Percentiles rank a stretch among this genome's conserved stretches.
Evolutionary conservation across 2,888 invertebrate species (phyloP).

Genomic region (Mechanitis messenoides): DNA sequence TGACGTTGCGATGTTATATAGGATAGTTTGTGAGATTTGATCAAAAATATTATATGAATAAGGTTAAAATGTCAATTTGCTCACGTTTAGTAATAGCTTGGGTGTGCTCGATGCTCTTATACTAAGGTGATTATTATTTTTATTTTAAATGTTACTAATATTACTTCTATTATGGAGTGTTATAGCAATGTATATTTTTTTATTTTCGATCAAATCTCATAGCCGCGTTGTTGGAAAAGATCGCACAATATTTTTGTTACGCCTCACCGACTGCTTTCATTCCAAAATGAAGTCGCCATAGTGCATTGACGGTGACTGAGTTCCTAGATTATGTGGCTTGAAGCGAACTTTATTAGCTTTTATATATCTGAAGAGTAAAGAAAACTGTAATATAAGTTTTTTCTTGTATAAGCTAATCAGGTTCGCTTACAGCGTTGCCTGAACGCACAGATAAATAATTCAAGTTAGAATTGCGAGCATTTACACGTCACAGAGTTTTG

Average conservation of each 20-base stretch:
- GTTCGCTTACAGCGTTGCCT: neutral
- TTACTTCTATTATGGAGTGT: too few relatives aligned
- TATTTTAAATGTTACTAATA: too few relatives aligned
- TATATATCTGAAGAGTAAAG: too few relatives aligned
- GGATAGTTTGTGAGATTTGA: slow-evolving; percentile 8
- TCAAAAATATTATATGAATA: slow-evolving; percentile 10
- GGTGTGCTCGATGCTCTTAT: slow-evolving; percentile 8
- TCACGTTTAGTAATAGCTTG: slow-evolving; percentile 21
- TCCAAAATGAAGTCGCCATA: slow-evolving; percentile 10
- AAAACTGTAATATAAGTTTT: neutral
- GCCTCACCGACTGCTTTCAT: slow-evolving; percentile 20
- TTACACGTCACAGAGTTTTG: slow-evolving; percentile 55
- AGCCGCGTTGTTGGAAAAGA: neutral
- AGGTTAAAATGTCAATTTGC: slow-evolving; percentile 21
- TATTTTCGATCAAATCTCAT: slow-evolving; percentile 4
- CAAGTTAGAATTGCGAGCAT: slow-evolving; percentile 39
- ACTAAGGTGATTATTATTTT: too few relatives aligned
- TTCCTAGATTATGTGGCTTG: slow-evolving; percentile 10
- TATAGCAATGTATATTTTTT: too few relatives aligned
- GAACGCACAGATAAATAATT: slow-evolving; percentile 11
- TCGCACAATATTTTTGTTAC: slow-evolving; percentile 12
- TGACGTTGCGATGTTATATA: slow-evolving; percentile 13
- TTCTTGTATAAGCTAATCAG: neutral
- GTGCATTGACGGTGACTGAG: neutral
- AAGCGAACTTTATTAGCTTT: neutral